Conservation (phyloP, 1,140 invertebrate species). For the Drosophila kikkawai region DNA sequence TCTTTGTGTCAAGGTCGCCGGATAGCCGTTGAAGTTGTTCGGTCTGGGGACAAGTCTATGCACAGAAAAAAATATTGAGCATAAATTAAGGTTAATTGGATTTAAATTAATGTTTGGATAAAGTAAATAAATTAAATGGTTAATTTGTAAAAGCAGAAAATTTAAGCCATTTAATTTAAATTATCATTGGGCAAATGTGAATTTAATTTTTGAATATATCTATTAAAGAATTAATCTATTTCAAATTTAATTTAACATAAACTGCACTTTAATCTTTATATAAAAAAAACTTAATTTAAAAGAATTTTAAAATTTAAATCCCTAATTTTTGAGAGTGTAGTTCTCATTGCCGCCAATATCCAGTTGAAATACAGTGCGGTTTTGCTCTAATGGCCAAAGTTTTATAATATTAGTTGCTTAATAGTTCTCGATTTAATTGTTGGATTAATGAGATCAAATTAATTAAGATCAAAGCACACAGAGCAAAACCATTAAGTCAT, state of each 20-base stretch:
- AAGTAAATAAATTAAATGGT: background rate
- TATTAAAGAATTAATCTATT: too few relatives aligned
- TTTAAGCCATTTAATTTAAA: background rate
- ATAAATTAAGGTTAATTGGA: too few relatives aligned
- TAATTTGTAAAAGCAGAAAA: background rate
- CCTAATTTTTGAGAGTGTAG: background rate
- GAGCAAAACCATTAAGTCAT: background rate
- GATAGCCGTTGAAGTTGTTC: conserved; percentile 25
- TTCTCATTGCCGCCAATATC: conserved; percentile 2
- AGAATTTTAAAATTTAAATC: background rate
- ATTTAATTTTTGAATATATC: background rate
- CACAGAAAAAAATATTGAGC: background rate
- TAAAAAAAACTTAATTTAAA: background rate
- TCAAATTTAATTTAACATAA: background rate
- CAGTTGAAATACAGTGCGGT: background rate
- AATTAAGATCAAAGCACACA: conserved; percentile 4
- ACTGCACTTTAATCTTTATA: background rate
- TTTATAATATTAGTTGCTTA: conserved; percentile 4
- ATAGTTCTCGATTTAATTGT: conserved; percentile 15
- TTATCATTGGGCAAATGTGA: accelerated
- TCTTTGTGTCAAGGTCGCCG: conserved; percentile 81
- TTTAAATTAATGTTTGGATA: background rate
- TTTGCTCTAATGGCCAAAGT: background rate
- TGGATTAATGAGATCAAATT: background rate
- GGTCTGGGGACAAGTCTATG: conserved; percentile 23